Evolutionary conservation across 2,113 vertebrate genomes (phyloP).

Genomic region (Capricornis sumatraensis): DNA sequence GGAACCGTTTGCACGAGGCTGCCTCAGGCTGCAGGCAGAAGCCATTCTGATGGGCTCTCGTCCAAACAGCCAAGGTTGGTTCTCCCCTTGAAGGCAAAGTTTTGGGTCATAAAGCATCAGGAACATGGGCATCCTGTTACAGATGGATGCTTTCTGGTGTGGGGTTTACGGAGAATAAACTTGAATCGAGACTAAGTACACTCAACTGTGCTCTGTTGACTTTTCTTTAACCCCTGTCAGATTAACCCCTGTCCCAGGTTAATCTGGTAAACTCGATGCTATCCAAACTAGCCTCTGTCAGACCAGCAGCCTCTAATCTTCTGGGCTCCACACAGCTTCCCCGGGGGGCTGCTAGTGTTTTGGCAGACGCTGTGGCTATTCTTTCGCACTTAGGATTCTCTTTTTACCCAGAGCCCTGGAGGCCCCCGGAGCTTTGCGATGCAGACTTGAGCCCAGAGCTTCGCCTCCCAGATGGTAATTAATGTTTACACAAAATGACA

Average conservation of each 20-base stretch:
- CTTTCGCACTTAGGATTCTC: conserved; percentile 34
- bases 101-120: background rate
- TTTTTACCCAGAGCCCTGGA: conserved; percentile 3
- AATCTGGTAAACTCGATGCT: background rate
- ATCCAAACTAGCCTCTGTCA: background rate
- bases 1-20: background rate
- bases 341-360: background rate
- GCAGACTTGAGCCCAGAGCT: conserved; percentile 9
- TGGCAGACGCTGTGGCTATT: background rate
- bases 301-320: background rate
- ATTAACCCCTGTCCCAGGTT: background rate
- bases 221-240: background rate
- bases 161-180: background rate
- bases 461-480: conserved; percentile 71
- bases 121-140: background rate
- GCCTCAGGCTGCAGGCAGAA: fast-evolving
- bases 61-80: background rate
- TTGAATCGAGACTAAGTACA: background rate
- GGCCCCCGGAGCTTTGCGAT: conserved; percentile 24
- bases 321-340: background rate
- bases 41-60: background rate
- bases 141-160: background rate
- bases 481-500: conserved; percentile 77
- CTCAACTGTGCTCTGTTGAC: background rate
- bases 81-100: background rate